A percentile compares a stretch with the other conserved stretches of the same genome.
Conservation (phyloP, 2,113 vertebrate genomes). For the Rhodinocichla rosea region DNA sequence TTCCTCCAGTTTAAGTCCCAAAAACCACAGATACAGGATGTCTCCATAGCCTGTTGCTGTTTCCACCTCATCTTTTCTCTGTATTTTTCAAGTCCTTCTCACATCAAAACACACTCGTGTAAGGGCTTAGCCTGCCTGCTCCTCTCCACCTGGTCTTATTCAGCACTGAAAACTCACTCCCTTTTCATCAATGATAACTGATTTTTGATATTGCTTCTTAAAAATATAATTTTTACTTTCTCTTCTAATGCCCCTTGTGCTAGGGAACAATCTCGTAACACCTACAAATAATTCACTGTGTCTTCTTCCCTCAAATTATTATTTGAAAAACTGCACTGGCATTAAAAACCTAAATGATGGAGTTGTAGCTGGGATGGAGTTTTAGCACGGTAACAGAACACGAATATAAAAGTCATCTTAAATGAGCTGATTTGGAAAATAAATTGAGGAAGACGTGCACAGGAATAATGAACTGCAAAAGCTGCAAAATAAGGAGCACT, state of each 20-base stretch:
- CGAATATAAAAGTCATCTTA: not conserved
- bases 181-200: not conserved
- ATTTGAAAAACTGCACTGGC: not conserved
- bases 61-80: not conserved
- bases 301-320: not conserved
- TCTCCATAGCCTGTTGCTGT: not conserved
- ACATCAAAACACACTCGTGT: not conserved
- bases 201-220: not conserved
- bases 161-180: not conserved
- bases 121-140: not conserved
- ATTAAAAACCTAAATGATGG: not conserved
- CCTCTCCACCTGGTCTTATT: not conserved
- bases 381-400: not conserved
- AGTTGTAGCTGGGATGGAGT: not conserved
- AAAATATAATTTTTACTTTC: not conserved
- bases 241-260: not conserved
- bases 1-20: not conserved
- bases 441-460: not conserved
- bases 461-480: not conserved
- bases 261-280: not conserved
- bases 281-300: not conserved
- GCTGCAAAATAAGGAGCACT: not conserved
- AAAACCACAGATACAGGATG: not conserved
- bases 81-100: not conserved
- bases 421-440: not conserved